phyloP scores from a whole-genome alignment of 2,113 vertebrate species.

The Puntigrus tetrazona region DNA sequence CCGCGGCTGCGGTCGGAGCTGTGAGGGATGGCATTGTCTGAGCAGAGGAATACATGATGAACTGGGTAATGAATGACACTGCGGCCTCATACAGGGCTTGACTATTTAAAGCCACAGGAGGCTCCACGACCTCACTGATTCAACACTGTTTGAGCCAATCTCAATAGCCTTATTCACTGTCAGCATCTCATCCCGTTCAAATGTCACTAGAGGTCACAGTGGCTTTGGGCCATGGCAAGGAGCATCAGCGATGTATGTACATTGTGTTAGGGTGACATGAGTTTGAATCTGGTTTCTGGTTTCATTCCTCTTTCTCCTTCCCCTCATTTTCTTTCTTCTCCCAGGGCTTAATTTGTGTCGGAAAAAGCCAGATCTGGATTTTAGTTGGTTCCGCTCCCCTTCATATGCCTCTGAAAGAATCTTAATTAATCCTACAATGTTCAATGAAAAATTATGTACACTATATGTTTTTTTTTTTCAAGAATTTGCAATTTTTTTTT shows the following conservation, averaged over 20 bases:
- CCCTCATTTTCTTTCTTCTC: not conserved
- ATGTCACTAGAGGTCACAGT: constrained; percentile 20
- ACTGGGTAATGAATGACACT: constrained; percentile 28
- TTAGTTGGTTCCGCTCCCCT: not conserved
- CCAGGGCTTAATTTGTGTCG: not conserved
- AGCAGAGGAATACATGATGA: constrained; percentile 37
- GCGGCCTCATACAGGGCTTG: not conserved
- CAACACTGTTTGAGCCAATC: constrained; percentile 17
- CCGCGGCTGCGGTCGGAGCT: not conserved
- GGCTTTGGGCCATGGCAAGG: not conserved
- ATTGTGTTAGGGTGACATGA: not conserved
- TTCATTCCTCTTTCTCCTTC: not conserved
- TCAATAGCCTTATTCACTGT: not conserved
- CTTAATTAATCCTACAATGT: not conserved
- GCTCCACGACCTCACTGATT: not conserved
- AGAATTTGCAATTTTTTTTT: not conserved
- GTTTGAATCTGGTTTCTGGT: not conserved
- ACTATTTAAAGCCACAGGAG: constrained; percentile 24
- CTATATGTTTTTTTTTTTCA: not conserved
- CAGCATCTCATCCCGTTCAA: not conserved
- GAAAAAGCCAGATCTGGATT: not conserved
- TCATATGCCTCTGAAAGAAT: not conserved
- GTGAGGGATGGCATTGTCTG: constrained; percentile 30
- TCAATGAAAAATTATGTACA: not conserved
- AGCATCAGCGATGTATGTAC: not conserved